Evolutionary conservation across 1,140 invertebrate genomes (phyloP).

Genomic region (Polypedilum vanderplanki): DNA sequence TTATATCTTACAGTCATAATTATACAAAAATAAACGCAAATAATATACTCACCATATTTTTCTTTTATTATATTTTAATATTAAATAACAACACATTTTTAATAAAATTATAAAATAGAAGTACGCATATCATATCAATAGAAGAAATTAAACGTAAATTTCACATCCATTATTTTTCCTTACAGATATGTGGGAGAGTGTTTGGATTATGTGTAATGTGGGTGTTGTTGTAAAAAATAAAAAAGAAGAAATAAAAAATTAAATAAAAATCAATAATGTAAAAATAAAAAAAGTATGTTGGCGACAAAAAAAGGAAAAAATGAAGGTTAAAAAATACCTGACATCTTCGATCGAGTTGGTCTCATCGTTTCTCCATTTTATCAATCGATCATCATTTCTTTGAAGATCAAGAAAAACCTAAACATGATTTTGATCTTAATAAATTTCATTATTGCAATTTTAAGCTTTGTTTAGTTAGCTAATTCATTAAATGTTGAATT

Average conservation of each 20-base stretch:
- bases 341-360: background rate
- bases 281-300: conserved; percentile 5
- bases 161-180: conserved; percentile 12
- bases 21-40: too few relatives aligned
- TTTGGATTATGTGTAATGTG: background rate
- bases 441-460: too few relatives aligned
- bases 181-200: background rate
- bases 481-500: too few relatives aligned
- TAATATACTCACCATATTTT: too few relatives aligned
- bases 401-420: conserved; percentile 26
- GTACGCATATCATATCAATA: background rate
- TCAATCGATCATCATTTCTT: conserved; percentile 10
- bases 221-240: background rate
- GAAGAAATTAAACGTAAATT: background rate
- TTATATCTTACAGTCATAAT: too few relatives aligned
- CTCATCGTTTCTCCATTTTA: conserved; percentile 10
- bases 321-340: background rate
- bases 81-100: too few relatives aligned
- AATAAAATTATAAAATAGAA: background rate
- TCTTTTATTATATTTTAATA: too few relatives aligned
- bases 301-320: background rate
- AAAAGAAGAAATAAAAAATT: conserved; percentile 22
- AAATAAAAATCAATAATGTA: conserved; percentile 10
- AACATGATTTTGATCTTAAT: background rate
- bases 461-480: too few relatives aligned